Evolutionary conservation across 2,888 invertebrate species (phyloP).

Genomic region (Cantharis flavilabris): DNA sequence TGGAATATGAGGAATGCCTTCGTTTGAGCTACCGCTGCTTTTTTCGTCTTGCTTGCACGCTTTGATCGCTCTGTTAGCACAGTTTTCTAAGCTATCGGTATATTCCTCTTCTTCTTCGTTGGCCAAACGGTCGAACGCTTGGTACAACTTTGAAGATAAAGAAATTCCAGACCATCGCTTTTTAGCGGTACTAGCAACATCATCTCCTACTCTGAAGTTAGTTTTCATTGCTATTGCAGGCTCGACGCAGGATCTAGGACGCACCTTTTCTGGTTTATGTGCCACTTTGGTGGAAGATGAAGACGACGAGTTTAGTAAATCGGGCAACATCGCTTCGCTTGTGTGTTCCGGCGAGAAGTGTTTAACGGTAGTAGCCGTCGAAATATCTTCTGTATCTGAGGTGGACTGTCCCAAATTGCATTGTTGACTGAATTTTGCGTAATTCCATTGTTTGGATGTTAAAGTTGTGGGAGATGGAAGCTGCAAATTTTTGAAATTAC

Average conservation of each 20-base stretch:
- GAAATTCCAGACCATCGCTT: conserved; percentile 78
- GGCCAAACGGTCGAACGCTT: conserved; percentile 71
- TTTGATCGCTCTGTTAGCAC: conserved; percentile 38
- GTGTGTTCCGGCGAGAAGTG: conserved; percentile 58
- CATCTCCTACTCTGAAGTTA: conserved; percentile 52
- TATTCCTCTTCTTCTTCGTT: conserved; percentile 73
- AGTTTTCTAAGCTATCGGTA: conserved; percentile 71
- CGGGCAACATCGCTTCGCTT: conserved; percentile 54
- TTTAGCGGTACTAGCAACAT: conserved; percentile 56
- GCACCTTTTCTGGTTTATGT: conserved; percentile 58
- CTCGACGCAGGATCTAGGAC: conserved; percentile 75
- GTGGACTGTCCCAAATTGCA: conserved; percentile 60
- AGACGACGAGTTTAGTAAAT: conserved; percentile 62
- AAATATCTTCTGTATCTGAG: conserved; percentile 54
- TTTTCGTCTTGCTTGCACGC: conserved; percentile 21
- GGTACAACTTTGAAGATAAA: conserved; percentile 71
- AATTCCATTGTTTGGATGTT: conserved; percentile 59
- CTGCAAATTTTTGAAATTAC: not conserved
- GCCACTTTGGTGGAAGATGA: conserved; percentile 59
- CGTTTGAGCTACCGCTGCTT: conserved; percentile 31
- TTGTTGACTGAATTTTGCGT: conserved; percentile 63
- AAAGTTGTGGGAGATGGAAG: conserved; percentile 28
- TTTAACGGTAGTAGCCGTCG: conserved; percentile 59
- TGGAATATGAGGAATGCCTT: conserved; percentile 33
- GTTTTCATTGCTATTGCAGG: conserved; percentile 49